Percentiles rank a stretch among this genome's conserved stretches.
Evolutionary conservation across 2,113 vertebrate genomes (phyloP).

Genomic region (Tretioscincus oriximinensis): DNA sequence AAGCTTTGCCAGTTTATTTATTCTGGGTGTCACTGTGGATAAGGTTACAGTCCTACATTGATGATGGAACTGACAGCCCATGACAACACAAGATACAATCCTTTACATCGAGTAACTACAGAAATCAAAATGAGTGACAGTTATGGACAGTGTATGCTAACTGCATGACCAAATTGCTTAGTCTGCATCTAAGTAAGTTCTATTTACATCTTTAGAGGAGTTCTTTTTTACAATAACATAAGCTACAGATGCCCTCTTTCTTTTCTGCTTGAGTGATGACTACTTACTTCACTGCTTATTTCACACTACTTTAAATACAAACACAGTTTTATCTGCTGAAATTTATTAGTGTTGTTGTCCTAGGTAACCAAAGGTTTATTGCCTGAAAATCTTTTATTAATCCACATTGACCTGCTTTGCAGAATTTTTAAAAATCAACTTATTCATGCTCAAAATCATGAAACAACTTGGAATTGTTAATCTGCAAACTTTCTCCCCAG

Average conservation of each 20-base stretch:
- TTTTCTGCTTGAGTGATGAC: neutral
- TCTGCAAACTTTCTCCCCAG: neutral
- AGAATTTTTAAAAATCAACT: neutral
- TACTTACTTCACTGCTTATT: neutral
- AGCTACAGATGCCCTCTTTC: neutral
- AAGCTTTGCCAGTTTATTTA: slow-evolving; percentile 50
- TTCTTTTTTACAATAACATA: neutral
- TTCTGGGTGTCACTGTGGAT: slow-evolving; percentile 60
- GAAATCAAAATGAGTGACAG: slow-evolving; percentile 58
- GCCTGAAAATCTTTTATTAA: neutral
- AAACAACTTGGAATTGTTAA: neutral
- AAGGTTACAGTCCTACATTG: slow-evolving; percentile 68
- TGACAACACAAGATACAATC: slow-evolving; percentile 62
- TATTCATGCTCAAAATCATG: neutral
- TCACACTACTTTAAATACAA: neutral
- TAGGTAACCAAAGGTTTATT: neutral
- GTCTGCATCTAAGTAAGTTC: neutral
- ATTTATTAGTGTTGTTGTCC: neutral
- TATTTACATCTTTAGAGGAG: neutral
- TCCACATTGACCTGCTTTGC: neutral
- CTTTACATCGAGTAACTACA: slow-evolving; percentile 34
- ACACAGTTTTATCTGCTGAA: neutral
- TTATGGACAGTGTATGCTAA: slow-evolving; percentile 2
- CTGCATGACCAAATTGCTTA: neutral
- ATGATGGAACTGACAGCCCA: slow-evolving; percentile 58